Base-by-base conservation (phyloP, 2,888 invertebrate species). In the Nebria salina region DNA sequence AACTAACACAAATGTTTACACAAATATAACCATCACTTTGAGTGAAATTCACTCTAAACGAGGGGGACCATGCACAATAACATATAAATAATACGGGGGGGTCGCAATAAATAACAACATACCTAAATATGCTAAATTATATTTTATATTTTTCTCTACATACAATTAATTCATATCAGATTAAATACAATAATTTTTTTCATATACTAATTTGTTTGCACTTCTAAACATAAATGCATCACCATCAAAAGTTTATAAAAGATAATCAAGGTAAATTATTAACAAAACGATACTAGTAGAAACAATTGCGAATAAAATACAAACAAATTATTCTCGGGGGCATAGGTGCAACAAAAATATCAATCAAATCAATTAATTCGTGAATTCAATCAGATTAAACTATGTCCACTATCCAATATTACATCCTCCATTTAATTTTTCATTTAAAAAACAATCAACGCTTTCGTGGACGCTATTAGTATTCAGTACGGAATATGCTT, bases 121-220 rank as follows among this genome's bases (percentile, higher is more conserved):
- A 66, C 11, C 11, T 70, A 20, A 25, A 70, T 80, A 80, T 80
- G 80, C 75, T 80, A 80, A 80, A 80, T 80, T 75, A 65, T 77
- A 72, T 79, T 79, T 80, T 80, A 75, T 80, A 80, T 80, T 75
- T 75, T 75, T 80, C 75, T 80, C 75, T 80, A 80, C 80, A 80
- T 80, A 80, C 80, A 80, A 80, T 80, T 54, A 80, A 75, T 80
- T 79, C 74, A 70, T 80, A 75, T 79, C 73, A 74, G 79, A 79
- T 79, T 79, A 79, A 79, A 79, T 75, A 79, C 79, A 79, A 66
- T 80, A 80, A 75, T 75, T 54, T 54, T 8, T 54, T 54, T 54
- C 54, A 54, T 54, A 54, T 54, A 75, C 80, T 80, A 80, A 75
- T 74, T 75, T 80, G 70, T 80, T 70, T 72, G 66, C 70, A 13